Base-by-base conservation (phyloP, 2,888 invertebrate species). In the Diplazon laetatorius region DNA sequence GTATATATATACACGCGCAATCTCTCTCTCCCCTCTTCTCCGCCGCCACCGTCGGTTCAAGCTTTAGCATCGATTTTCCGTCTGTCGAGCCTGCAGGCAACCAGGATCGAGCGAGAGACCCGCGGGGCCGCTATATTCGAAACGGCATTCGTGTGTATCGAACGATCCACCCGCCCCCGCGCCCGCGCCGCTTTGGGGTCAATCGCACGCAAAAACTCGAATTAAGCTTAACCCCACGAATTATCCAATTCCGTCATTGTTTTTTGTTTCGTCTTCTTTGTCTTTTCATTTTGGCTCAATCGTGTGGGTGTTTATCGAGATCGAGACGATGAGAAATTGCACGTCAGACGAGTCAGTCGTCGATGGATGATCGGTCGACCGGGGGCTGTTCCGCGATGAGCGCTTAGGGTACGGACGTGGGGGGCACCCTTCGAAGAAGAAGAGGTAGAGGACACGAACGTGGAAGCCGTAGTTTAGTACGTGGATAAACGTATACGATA, bases 51-150 rank as follows among this genome's bases (percentile, higher is more conserved):
- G 81, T 78, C 83, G 6, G n/a, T n/a, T n/a, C 86, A 78, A 83
- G 87, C 86, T 88, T 72, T 86, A 85, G 84, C 88, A 89, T 90
- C 89, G 89, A 90, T 90, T 89, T 89, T 88, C 87, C 87, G 89
- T 87, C 87, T 84, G 87, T 86, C 87, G 87, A 86, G 82, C 85
- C 87, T 76, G 78, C 78, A 74, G 78, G 75, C 76, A 72, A n/a
- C 42, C 69, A 48, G 83, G 84, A 86, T 84, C 86, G 83, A 85
- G 83, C 83, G 83, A 82, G 83, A 80, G 83, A 72, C 79, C 80
- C 80, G 82, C 18, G 72, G 25, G 65, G 68, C 62, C n/a, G n/a
- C n/a, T n/a, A n/a, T 76, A 71, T 68, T 55, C 69, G 65, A 65
- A 46, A 69, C 73, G 62, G 71, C 75, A 70, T 65, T 75, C 30